phyloP scores from a whole-genome alignment of 2,113 vertebrate species.

The Zingel zingel region DNA sequence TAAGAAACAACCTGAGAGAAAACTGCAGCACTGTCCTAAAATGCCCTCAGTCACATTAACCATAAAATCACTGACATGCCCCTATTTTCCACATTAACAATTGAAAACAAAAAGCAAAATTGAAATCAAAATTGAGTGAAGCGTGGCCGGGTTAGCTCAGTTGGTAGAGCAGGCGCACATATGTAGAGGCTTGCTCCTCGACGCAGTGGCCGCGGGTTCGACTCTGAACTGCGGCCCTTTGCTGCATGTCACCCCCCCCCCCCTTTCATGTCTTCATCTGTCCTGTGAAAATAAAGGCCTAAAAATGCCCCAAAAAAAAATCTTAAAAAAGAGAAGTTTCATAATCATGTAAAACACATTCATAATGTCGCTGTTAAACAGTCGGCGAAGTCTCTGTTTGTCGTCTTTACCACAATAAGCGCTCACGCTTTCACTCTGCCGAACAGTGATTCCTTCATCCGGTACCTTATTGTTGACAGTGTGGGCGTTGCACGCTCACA shows the following conservation, averaged over 20 bases:
- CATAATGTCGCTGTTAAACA: background rate
- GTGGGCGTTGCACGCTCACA: constrained; percentile 57
- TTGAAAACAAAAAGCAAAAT: background rate
- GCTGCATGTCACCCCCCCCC: no score
- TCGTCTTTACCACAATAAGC: constrained; percentile 1
- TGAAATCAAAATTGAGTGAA: background rate
- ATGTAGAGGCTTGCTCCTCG: no score
- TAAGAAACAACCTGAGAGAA: constrained; percentile 61
- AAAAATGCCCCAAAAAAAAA: background rate
- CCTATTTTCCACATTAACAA: background rate
- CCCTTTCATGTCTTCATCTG: no score
- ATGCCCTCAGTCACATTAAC: background rate
- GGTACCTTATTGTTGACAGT: constrained; percentile 61
- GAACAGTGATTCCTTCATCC: constrained; percentile 32
- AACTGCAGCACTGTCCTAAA: constrained; percentile 38
- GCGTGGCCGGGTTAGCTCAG: no score
- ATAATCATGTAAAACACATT: background rate
- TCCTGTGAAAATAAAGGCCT: no score
- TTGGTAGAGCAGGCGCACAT: no score
- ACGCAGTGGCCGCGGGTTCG: no score
- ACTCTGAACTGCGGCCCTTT: no score
- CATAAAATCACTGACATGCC: no score
- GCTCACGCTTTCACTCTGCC: background rate
- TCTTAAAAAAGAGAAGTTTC: no score
- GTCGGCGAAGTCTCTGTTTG: constrained; percentile 11